Percentiles rank a stretch among this genome's conserved stretches.
These are phyloP conservation scores for Corythoichthys intestinalis DNA, from an alignment of 2,113 vertebrate genomes.

Conservation along the genomic window DNA sequence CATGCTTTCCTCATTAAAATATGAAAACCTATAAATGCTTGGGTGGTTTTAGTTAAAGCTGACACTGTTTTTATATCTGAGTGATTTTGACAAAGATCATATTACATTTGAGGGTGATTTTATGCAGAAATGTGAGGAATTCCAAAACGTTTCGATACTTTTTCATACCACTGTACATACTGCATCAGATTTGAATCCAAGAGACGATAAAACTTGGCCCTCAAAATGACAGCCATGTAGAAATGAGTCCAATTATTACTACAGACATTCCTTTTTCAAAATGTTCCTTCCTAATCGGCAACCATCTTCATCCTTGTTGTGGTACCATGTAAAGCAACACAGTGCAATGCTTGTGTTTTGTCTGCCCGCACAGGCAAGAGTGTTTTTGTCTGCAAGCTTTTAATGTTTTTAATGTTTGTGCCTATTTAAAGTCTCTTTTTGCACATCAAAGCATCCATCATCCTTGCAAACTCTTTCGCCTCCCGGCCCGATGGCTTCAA, in stretches of 20 bases:
- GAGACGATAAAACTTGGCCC: neutral
- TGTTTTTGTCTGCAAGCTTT: conserved; percentile 34
- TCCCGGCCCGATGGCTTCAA: conserved; percentile 52
- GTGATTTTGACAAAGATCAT: too few species aligned
- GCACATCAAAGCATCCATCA: conserved; percentile 55
- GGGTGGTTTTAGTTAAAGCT: too few species aligned
- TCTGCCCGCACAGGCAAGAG: conserved; percentile 12
- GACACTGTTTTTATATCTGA: too few species aligned
- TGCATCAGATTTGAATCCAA: neutral
- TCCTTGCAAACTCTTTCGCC: conserved; percentile 38
- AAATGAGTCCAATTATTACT: neutral
- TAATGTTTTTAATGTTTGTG: conserved; percentile 53
- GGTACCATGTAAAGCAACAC: conserved; percentile 10
- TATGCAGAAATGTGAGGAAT: too few species aligned
- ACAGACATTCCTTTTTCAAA: neutral
- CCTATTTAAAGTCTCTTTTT: conserved; percentile 39
- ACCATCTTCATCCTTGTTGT: conserved; percentile 19
- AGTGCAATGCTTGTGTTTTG: neutral
- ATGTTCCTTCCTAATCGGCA: conserved; percentile 14
- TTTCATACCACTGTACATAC: too few species aligned
- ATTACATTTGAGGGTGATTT: too few species aligned
- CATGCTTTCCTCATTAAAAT: too few species aligned
- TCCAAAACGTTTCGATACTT: too few species aligned
- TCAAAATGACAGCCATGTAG: neutral
- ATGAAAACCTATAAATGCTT: too few species aligned